Percentiles rank a stretch among this genome's conserved stretches.
These are phyloP conservation scores for Spea bombifrons DNA, from an alignment of 2,113 vertebrate genomes.

Conservation along the genomic window DNA sequence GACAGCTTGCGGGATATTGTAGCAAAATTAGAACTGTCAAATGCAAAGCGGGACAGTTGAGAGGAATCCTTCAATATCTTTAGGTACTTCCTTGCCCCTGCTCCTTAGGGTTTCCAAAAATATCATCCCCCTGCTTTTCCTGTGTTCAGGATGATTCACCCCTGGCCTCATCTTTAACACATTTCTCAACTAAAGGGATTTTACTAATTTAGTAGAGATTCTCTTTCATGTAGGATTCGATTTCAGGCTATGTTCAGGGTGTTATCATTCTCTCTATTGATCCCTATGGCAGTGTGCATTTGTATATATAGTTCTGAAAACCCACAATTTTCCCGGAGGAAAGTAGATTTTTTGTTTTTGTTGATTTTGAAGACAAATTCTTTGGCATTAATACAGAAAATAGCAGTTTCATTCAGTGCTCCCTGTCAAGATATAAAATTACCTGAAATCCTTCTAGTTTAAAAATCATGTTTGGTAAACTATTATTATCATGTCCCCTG, in stretches of 20 bases:
- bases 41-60: too few relatives aligned
- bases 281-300: conserved; percentile 74
- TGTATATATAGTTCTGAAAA: conserved; percentile 70
- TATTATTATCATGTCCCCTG: too few relatives aligned
- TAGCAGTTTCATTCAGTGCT: conserved; percentile 54
- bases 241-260: conserved; percentile 69
- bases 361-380: conserved; percentile 74
- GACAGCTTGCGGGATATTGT: too few relatives aligned
- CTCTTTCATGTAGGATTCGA: conserved; percentile 74
- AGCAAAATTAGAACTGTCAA: too few relatives aligned
- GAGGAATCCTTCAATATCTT: too few relatives aligned
- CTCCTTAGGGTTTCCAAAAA: not conserved
- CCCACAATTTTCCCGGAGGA: conserved; percentile 65
- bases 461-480: too few relatives aligned
- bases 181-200: conserved; percentile 66
- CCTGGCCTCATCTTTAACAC: conserved; percentile 75
- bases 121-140: not conserved
- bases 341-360: conserved; percentile 50
- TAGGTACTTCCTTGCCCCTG: not conserved
- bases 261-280: conserved; percentile 81
- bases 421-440: conserved; percentile 18
- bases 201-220: conserved; percentile 75
- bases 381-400: conserved; percentile 59
- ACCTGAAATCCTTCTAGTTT: not conserved
- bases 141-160: conserved; percentile 51